These are phyloP conservation scores for Hymenopus coronatus DNA, from an alignment of 2,888 invertebrate genomes.

Conservation along the genomic window DNA sequence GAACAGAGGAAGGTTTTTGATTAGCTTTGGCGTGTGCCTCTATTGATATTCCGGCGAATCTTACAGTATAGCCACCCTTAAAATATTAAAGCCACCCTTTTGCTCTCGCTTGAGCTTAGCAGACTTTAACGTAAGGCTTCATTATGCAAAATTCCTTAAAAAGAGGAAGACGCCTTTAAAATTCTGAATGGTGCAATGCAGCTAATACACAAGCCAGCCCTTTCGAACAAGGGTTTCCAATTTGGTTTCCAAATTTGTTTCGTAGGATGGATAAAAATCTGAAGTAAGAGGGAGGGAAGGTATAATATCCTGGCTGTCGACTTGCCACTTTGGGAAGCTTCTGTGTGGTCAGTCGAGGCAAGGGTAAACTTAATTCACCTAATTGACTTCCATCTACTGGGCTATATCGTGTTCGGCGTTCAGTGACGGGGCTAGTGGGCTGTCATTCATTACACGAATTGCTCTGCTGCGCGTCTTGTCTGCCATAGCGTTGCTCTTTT, in stretches of 20 bases:
- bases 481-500: too few species aligned
- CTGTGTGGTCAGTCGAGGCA: background rate
- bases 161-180: background rate
- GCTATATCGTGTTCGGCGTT: background rate
- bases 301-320: background rate
- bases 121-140: background rate
- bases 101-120: background rate
- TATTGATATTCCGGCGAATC: too few species aligned
- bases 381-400: background rate
- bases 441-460: too few species aligned
- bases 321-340: background rate
- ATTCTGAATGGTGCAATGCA: background rate
- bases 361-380: background rate
- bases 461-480: too few species aligned
- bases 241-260: background rate
- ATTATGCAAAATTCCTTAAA: background rate
- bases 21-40: too few species aligned
- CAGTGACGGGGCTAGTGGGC: background rate
- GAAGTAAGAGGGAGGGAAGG: background rate
- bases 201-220: too few species aligned
- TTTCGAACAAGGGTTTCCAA: background rate
- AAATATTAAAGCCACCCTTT: too few species aligned
- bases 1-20: too few species aligned
- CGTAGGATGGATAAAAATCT: background rate
- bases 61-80: too few species aligned